Percentiles rank a stretch among this genome's conserved stretches.
Conservation (phyloP, 2,113 vertebrate species). For the Neolamprologus tretocephalus region DNA sequence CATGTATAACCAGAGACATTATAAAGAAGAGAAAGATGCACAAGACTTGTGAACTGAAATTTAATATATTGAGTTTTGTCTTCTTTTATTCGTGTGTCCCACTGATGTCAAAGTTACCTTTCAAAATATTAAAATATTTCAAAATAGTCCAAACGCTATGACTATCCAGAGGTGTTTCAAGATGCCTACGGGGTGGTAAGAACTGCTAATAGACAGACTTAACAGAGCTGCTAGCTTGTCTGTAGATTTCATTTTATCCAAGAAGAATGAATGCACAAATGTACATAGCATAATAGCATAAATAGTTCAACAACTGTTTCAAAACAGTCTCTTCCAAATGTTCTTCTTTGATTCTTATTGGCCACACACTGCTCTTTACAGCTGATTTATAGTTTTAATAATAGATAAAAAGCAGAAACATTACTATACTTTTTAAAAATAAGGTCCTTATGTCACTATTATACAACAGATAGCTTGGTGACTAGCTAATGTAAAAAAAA, state of each 20-base stretch:
- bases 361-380: neutral
- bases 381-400: neutral
- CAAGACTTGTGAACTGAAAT: neutral
- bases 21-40: neutral
- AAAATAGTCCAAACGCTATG: neutral
- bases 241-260: neutral
- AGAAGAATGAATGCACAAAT: neutral
- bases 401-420: neutral
- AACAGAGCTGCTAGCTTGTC: neutral
- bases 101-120: neutral
- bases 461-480: neutral
- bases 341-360: neutral
- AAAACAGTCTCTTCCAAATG: neutral
- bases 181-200: neutral
- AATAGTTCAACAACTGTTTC: neutral
- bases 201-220: neutral
- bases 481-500: neutral
- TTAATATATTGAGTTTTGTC: neutral
- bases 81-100: neutral
- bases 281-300: neutral
- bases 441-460: neutral
- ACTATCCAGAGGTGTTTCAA: neutral
- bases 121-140: neutral
- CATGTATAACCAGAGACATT: neutral
- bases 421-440: neutral